Percentiles rank a stretch among this genome's conserved stretches.
Evolutionary conservation across 2,113 vertebrate species (phyloP).

Genomic region (Nicator chloris): DNA sequence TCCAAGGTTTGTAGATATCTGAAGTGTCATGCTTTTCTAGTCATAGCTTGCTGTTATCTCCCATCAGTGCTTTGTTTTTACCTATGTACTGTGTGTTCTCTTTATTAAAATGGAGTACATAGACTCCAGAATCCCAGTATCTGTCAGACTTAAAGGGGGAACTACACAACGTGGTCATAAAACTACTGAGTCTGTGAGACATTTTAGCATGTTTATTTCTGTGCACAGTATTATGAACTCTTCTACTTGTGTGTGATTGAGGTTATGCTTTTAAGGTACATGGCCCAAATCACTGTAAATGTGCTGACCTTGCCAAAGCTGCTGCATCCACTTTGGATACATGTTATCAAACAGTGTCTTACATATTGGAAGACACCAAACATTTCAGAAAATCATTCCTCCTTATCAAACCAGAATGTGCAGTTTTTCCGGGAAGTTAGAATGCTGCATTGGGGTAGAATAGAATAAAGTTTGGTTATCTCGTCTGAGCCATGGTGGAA

Average conservation of each 20-base stretch:
- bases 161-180: not conserved
- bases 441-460: not conserved
- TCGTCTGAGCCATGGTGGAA: not conserved
- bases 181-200: not conserved
- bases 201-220: not conserved
- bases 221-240: not conserved
- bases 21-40: not conserved
- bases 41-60: not conserved
- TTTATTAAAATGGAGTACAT: not conserved
- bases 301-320: not conserved
- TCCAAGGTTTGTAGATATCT: not conserved
- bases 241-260: not conserved
- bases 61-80: not conserved
- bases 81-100: not conserved
- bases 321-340: not conserved
- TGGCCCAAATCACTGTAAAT: not conserved
- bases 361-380: not conserved
- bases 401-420: not conserved
- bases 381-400: not conserved
- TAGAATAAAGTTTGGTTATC: not conserved
- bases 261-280: not conserved
- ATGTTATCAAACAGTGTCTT: not conserved
- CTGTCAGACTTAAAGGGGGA: not conserved
- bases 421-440: not conserved
- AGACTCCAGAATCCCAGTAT: not conserved